Percentiles rank a stretch among this genome's conserved stretches.
phyloP scores from a whole-genome alignment of 2,797 vertebrate genomes.

The Coregonus suidteri region DNA sequence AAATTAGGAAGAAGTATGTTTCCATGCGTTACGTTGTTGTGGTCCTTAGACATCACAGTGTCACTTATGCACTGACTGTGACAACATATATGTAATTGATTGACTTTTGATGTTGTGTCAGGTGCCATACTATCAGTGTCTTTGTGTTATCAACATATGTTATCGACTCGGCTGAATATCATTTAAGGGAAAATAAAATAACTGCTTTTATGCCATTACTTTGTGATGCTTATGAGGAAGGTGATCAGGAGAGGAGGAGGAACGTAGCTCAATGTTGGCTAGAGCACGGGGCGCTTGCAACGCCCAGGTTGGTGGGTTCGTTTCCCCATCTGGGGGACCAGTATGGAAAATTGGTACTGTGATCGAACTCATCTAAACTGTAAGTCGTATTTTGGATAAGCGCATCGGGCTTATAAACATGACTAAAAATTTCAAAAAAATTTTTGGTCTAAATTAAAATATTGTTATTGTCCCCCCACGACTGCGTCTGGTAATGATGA shows the following conservation, averaged over 20 bases:
- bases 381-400: no score
- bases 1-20: constrained; percentile 27
- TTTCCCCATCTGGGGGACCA: no score
- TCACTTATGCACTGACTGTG: constrained; percentile 34
- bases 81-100: constrained; percentile 41
- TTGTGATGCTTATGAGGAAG: not conserved
- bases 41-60: no score
- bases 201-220: not conserved
- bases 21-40: no score
- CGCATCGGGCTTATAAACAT: no score
- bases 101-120: constrained; percentile 24
- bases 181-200: not conserved
- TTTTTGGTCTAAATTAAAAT: no score
- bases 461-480: not conserved
- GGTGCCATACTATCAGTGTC: constrained; percentile 20
- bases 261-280: no score
- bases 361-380: no score
- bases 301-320: no score
- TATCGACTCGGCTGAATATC: not conserved
- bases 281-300: no score
- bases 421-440: no score
- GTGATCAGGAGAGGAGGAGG: not conserved
- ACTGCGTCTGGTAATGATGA: not conserved
- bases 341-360: no score
- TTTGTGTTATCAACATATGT: not conserved